Evolutionary conservation across 2,888 invertebrate genomes (phyloP).

Genomic region (Antitype chi): DNA sequence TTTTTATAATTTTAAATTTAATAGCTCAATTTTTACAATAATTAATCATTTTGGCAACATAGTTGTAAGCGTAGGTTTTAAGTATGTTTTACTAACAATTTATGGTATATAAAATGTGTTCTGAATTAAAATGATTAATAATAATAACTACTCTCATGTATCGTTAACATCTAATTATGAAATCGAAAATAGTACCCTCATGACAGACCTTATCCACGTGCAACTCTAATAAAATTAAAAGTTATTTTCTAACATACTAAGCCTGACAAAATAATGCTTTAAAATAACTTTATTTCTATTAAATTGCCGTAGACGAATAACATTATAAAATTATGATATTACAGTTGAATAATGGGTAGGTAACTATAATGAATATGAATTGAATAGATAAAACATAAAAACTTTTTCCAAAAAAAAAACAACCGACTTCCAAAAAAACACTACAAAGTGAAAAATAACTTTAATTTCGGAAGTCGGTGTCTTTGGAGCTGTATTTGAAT

Average conservation of each 20-base stretch:
- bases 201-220: background rate
- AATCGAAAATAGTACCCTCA: background rate
- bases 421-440: too few relatives aligned
- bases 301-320: background rate
- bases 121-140: too few relatives aligned
- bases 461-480: too few relatives aligned
- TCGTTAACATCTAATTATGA: background rate
- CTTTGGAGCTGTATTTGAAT: too few relatives aligned
- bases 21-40: too few relatives aligned
- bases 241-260: background rate
- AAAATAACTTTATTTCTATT: background rate
- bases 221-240: background rate
- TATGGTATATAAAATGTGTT: too few relatives aligned
- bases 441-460: too few relatives aligned
- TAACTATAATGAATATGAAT: background rate
- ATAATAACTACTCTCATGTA: background rate
- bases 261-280: background rate
- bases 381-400: background rate
- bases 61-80: too few relatives aligned
- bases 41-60: too few relatives aligned
- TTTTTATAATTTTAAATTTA: too few relatives aligned
- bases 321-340: background rate
- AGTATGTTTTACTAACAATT: too few relatives aligned
- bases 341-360: background rate
- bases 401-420: too few relatives aligned